Evolutionary conservation across 2,888 invertebrate species (phyloP).

Genomic region (Troides helena): DNA sequence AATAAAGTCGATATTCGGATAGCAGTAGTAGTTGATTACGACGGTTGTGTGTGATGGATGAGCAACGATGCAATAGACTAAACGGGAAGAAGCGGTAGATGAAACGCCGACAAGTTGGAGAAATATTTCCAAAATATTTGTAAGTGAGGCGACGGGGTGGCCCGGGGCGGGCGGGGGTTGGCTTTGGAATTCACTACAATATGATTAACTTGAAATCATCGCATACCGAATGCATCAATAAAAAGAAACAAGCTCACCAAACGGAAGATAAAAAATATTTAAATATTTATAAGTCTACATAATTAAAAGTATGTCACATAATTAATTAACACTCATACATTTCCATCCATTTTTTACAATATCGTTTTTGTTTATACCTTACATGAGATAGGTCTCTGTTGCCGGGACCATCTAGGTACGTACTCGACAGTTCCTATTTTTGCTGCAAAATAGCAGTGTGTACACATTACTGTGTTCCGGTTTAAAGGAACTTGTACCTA

Average conservation of each 20-base stretch:
- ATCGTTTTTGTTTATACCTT: too few relatives aligned
- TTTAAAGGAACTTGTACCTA: too few relatives aligned
- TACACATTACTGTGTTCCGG: too few relatives aligned
- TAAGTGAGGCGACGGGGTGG: constrained; percentile 62
- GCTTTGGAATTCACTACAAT: constrained; percentile 44
- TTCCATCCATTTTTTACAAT: too few relatives aligned
- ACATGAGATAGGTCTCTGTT: too few relatives aligned
- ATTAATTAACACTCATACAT: too few relatives aligned
- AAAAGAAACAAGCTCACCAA: background rate
- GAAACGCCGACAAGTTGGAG: constrained; percentile 77
- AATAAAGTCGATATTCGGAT: constrained; percentile 31
- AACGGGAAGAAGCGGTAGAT: constrained; percentile 78
- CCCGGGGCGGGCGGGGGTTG: constrained; percentile 46
- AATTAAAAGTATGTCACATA: too few relatives aligned
- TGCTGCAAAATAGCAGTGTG: too few relatives aligned
- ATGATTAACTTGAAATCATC: constrained; percentile 43
- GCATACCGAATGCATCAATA: constrained; percentile 33
- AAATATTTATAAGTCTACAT: too few relatives aligned
- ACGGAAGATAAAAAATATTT: background rate
- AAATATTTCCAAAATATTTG: constrained; percentile 81
- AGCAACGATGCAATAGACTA: constrained; percentile 60
- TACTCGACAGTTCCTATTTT: too few relatives aligned
- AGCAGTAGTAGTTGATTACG: constrained; percentile 9
- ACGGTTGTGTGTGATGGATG: constrained; percentile 22
- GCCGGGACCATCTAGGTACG: too few relatives aligned